Evolutionary conservation across 2,113 vertebrate species (phyloP).

Genomic region (Zosterops borbonicus): DNA sequence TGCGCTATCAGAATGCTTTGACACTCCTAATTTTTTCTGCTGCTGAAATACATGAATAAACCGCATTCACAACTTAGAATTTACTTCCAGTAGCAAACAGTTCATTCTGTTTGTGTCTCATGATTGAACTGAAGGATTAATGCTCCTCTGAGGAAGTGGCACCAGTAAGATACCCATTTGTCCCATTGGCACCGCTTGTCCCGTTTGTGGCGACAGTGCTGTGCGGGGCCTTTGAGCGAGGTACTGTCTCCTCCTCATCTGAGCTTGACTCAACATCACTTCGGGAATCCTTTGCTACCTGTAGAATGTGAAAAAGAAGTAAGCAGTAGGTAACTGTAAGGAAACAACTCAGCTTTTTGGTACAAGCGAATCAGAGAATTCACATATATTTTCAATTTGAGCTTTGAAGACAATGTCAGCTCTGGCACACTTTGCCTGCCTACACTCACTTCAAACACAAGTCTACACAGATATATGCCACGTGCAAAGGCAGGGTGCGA

Average conservation of each 20-base stretch:
- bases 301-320: slow-evolving; percentile 12
- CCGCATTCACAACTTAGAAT: slow-evolving; percentile 82
- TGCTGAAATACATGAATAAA: slow-evolving; percentile 77
- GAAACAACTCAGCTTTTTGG: neutral
- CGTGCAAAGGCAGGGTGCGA: neutral
- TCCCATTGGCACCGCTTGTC: slow-evolving; percentile 85
- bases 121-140: slow-evolving; percentile 70
- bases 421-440: neutral
- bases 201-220: slow-evolving; percentile 82
- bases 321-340: neutral
- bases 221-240: slow-evolving; percentile 80
- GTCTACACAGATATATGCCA: neutral
- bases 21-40: slow-evolving; percentile 76
- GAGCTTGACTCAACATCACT: slow-evolving; percentile 97
- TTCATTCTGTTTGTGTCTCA: slow-evolving; percentile 77
- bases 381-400: neutral
- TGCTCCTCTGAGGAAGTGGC: slow-evolving; percentile 85
- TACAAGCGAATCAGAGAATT: neutral
- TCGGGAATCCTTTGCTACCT: slow-evolving; percentile 94
- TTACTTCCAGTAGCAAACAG: slow-evolving; percentile 84
- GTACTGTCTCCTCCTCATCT: slow-evolving; percentile 87
- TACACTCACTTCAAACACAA: neutral
- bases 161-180: slow-evolving; percentile 90
- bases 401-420: neutral
- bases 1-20: slow-evolving; percentile 79